These are phyloP conservation scores for Rousettus leschenaultii DNA, from an alignment of 2,113 vertebrate species.

Conservation along the genomic window DNA sequence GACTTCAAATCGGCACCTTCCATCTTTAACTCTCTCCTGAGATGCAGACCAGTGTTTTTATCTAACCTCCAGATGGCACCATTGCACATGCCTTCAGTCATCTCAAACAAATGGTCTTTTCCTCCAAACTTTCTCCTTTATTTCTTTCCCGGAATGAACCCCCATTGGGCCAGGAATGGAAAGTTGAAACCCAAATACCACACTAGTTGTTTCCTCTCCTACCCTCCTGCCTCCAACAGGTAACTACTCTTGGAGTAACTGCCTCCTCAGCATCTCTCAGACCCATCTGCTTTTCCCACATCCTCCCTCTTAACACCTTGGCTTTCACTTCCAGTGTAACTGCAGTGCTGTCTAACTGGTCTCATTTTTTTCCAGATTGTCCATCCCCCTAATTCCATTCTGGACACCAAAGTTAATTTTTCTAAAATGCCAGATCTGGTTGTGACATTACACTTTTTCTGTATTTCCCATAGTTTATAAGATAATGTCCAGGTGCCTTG, in stretches of 20 bases:
- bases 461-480: neutral
- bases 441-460: neutral
- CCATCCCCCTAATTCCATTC: neutral
- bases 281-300: neutral
- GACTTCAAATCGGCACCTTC: neutral
- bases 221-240: neutral
- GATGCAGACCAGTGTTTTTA: neutral
- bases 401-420: neutral
- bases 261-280: neutral
- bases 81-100: too few relatives aligned
- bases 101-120: neutral
- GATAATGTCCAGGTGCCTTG: fast-evolving
- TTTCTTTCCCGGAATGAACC: neutral
- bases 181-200: neutral
- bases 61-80: neutral
- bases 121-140: neutral
- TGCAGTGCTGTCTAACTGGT: neutral
- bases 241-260: neutral
- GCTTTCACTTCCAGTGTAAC: neutral
- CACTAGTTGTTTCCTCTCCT: too few relatives aligned
- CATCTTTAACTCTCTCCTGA: neutral
- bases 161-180: neutral
- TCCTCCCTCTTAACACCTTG: neutral
- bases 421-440: neutral
- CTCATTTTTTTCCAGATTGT: neutral